Conservation (phyloP, 2,797 vertebrate species). For the Petrocephalus schoutedeni region DNA sequence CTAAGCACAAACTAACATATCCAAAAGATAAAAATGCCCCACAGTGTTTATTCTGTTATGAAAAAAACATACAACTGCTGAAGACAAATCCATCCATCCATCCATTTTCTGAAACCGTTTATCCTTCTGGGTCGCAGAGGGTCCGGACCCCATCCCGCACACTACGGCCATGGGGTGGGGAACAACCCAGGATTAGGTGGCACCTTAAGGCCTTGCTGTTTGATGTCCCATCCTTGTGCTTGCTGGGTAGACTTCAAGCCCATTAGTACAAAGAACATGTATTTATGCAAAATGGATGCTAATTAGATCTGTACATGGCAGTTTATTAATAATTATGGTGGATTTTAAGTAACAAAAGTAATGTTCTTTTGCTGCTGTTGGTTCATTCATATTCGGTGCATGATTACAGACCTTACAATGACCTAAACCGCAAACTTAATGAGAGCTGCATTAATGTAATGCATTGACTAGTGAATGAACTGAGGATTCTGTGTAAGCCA, state of each 20-base stretch:
- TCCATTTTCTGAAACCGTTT: no score
- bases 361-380: neutral
- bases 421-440: neutral
- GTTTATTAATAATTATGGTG: neutral
- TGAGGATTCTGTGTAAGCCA: no score
- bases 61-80: neutral
- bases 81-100: no score
- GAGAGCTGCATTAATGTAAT: neutral
- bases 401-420: neutral
- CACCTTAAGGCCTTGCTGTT: neutral
- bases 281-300: neutral
- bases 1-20: neutral
- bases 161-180: neutral
- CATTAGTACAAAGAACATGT: neutral
- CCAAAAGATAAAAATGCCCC: neutral
- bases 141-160: neutral
- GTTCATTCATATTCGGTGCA: neutral
- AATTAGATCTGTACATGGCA: neutral
- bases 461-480: no score
- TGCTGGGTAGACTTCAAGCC: neutral
- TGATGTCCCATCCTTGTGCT: neutral
- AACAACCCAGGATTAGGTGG: neutral
- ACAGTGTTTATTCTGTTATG: neutral
- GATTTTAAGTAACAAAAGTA: neutral
- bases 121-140: no score